A percentile compares a stretch with the other conserved stretches of the same genome.
These are phyloP conservation scores for Entomobrya multifasciata DNA, from an alignment of 2,888 invertebrate species.

Conservation along the genomic window DNA sequence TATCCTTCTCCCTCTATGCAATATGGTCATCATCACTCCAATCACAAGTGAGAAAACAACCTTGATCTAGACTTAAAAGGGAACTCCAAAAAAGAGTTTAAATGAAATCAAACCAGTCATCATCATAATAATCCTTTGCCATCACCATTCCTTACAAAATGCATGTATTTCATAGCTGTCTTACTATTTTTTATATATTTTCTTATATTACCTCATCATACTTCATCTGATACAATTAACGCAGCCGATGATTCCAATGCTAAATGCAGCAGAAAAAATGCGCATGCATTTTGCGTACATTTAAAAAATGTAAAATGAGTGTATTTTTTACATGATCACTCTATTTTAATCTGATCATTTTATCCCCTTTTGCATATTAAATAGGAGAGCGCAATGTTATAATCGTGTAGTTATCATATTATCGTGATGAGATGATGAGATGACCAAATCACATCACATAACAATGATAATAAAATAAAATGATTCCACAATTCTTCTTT, in stretches of 20 bases:
- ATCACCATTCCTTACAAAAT: background rate
- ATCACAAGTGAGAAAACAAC: slow-evolving; percentile 76
- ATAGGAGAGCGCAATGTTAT: background rate
- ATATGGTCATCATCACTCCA: background rate
- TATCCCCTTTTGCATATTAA: slow-evolving; percentile 45
- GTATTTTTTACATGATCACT: background rate
- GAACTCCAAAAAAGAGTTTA: slow-evolving; percentile 70
- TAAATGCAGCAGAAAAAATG: background rate
- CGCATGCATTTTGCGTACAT: slow-evolving; percentile 1
- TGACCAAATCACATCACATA: slow-evolving; percentile 9
- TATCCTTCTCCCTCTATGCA: slow-evolving; percentile 18
- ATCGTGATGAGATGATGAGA: background rate
- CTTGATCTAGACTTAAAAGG: slow-evolving; percentile 79
- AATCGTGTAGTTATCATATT: slow-evolving; percentile 1
- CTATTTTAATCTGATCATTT: slow-evolving; percentile 21
- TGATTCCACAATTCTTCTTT: background rate
- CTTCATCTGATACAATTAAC: too few relatives aligned
- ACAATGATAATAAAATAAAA: background rate
- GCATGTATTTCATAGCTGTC: background rate
- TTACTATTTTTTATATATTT: too few relatives aligned
- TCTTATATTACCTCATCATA: too few relatives aligned
- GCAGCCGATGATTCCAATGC: slow-evolving; percentile 10
- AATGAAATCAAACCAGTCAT: slow-evolving; percentile 69
- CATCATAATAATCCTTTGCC: slow-evolving; percentile 39
- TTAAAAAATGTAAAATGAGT: background rate